Evolutionary conservation across 2,797 vertebrate species (phyloP), one percentile per base, ranked within the genome.

Genomic region (Danio albolineatus): DNA sequence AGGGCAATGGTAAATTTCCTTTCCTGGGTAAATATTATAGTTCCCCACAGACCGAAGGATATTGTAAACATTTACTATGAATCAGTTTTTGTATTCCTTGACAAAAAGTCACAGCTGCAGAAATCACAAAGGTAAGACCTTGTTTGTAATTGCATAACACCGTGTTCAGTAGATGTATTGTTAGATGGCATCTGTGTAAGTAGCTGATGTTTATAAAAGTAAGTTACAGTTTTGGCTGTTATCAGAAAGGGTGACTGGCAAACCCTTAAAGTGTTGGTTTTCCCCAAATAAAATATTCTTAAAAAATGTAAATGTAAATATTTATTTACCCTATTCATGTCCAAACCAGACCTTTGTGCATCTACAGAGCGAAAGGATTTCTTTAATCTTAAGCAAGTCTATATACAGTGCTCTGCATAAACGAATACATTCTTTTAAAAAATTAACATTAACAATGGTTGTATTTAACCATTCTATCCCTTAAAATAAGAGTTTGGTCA

Each of bases 111-210:
- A 96, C 95, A 96, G 92, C 93, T 96, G 84, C 93, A 94, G 4
- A 94, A 92, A 89, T 93, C 94, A 81, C 94, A 95, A 92, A 92
- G 94, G 96, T 96, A 90, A 92, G 91, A 54, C n/a, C 10, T 14
- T 39, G n/a, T 56, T 78, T 64, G 39, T 21, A 57, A 39, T 4
- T 80, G 2, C 41, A 57, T 0, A 0, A 89, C 91, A 51, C 28
- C 4, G 83, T 9, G 6, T 21, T 39, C 8, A 36, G 21, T n/a
- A 17, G 14, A 36, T 36, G n/a, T 51, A 38, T 49, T 38, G 28
- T 51, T 69, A 49, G 14, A 46, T 51, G 28, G 38, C 62, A 8
- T 46, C 46, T 36, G 16, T 66, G 10, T 38, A n/a, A 51, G 14
- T 1, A 51, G 28, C 16, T 67, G 44, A 43, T 48, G 2, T 28